Percentiles rank a stretch among this genome's conserved stretches.
phyloP scores from a whole-genome alignment of 37 sponge, comb jelly and placozoan genomes.

The Halichondria panicea region DNA sequence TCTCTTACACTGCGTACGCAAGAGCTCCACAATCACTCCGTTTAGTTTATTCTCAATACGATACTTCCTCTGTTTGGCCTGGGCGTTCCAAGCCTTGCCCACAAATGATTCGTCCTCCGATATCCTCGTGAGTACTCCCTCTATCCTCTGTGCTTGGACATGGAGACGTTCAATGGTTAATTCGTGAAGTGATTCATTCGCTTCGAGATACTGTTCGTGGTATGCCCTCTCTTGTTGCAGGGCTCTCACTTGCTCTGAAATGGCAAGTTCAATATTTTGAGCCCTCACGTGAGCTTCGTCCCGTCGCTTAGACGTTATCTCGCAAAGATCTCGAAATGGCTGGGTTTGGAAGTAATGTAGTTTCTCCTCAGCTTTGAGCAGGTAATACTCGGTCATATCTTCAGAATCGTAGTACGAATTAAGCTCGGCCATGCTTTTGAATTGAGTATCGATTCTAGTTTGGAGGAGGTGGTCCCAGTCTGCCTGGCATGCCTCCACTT shows the following conservation, averaged over 20 bases:
- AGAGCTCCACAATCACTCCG: constrained; percentile 23
- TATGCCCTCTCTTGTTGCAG: constrained; percentile 23
- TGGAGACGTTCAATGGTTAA: constrained; percentile 8
- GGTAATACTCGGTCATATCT: constrained; percentile 27
- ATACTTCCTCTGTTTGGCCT: constrained; percentile 16
- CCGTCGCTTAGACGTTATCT: constrained; percentile 21
- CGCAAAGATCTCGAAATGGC: constrained; percentile 52
- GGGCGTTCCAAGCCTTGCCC: constrained; percentile 22
- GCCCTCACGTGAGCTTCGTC: constrained; percentile 17
- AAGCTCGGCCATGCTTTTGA: constrained; percentile 29
- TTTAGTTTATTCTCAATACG: constrained; percentile 29
- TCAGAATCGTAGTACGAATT: constrained; percentile 44
- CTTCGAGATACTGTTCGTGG: constrained; percentile 33
- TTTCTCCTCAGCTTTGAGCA: constrained; percentile 16
- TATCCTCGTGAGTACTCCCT: constrained; percentile 18
- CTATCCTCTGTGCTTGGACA: constrained; percentile 31
- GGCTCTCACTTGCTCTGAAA: constrained; percentile 13
- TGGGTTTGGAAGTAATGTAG: constrained; percentile 28
- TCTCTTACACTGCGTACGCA: constrained; percentile 15
- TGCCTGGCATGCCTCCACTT: neutral
- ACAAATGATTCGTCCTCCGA: constrained; percentile 21
- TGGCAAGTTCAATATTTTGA: neutral
- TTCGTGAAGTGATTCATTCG: constrained; percentile 27
- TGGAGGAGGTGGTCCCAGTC: constrained; percentile 25
- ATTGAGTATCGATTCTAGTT: neutral